Percentiles rank a stretch among this genome's conserved stretches.
phyloP scores from a whole-genome alignment of 2,113 vertebrate genomes.

The Notechis scutatus region DNA sequence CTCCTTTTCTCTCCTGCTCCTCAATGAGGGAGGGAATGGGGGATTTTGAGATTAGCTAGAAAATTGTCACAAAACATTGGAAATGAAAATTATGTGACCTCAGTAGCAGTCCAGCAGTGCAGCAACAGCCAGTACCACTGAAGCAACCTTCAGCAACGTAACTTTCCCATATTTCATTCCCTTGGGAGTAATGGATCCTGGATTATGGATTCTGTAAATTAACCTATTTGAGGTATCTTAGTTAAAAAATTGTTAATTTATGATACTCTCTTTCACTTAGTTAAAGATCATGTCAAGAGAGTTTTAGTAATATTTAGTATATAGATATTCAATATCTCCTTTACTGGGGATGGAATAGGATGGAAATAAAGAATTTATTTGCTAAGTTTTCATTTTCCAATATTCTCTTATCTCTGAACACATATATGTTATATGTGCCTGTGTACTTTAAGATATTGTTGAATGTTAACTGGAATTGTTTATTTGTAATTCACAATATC shows the following conservation, averaged over 20 bases:
- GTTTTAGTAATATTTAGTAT: neutral
- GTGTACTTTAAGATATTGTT: neutral
- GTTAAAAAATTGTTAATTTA: neutral
- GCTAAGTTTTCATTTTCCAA: neutral
- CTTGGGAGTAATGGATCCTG: neutral
- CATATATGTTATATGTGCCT: neutral
- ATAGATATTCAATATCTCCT: neutral
- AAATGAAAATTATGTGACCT: neutral
- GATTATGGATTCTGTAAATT: neutral
- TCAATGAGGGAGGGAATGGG: neutral
- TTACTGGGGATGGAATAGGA: neutral
- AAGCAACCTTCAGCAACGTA: neutral
- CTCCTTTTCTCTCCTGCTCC: no score
- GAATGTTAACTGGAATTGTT: neutral
- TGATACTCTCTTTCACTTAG: neutral
- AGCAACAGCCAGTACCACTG: neutral
- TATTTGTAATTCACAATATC: neutral
- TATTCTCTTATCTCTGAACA: neutral
- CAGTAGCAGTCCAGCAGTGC: neutral
- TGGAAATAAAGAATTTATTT: neutral
- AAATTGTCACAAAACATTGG: neutral
- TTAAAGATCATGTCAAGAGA: neutral
- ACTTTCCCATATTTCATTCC: neutral
- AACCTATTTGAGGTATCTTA: neutral
- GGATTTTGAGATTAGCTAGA: neutral